phyloP scores from a whole-genome alignment of 2,888 invertebrate species.

The Agrochola circellaris region DNA sequence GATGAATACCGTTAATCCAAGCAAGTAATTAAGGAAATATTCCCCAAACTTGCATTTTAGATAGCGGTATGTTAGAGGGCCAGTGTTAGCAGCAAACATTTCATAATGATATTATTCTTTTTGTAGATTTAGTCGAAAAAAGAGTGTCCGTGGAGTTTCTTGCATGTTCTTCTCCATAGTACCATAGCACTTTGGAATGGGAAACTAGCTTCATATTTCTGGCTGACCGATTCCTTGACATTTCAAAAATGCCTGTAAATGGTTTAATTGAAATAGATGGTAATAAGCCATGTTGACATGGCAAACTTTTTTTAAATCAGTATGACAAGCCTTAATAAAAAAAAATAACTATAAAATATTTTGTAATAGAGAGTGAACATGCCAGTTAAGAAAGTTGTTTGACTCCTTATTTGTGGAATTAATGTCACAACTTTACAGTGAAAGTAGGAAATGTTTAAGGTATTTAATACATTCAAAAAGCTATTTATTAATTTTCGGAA shows the following conservation, averaged over 20 bases:
- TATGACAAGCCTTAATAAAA: not conserved
- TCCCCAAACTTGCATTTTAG: not conserved
- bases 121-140: conserved; percentile 1
- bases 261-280: no score
- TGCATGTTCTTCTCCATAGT: no score
- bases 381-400: conserved; percentile 54
- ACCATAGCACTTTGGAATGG: no score
- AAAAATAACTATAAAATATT: conserved; percentile 10
- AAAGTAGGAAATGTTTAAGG: conserved; percentile 69
- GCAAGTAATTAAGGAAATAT: not conserved
- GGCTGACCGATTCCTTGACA: no score
- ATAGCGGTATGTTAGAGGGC: no score
- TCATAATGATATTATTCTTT: not conserved
- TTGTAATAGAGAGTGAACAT: conserved; percentile 37
- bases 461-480: conserved; percentile 1
- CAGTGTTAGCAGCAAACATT: not conserved
- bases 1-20: not conserved
- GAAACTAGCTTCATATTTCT: no score
- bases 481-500: not conserved
- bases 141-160: no score
- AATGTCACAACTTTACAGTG: conserved; percentile 68
- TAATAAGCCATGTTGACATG: no score
- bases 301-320: not conserved
- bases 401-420: conserved; percentile 58
- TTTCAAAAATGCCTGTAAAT: no score